phyloP scores from a whole-genome alignment of 2,797 vertebrate genomes.

The Pteropus rufus region DNA sequence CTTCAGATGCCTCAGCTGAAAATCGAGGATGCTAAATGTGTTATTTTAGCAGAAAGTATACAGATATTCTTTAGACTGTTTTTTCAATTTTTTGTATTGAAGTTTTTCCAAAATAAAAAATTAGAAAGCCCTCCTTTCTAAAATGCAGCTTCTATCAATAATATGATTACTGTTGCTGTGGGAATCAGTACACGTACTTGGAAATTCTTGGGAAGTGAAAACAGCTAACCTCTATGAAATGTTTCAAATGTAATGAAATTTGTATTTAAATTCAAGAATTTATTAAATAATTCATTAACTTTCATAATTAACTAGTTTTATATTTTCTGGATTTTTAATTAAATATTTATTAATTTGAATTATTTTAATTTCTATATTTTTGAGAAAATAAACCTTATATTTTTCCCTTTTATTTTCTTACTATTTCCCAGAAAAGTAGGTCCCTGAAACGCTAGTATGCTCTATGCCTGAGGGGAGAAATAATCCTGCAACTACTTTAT shows the following conservation, averaged over 20 bases:
- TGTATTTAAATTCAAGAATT: not conserved
- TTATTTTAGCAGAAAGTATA: not conserved
- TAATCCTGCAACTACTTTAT: not conserved
- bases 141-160: not conserved
- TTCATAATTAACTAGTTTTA: not conserved
- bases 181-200: not conserved
- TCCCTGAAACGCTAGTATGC: not conserved
- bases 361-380: not conserved
- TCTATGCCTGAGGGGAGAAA: not conserved
- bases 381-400: not conserved
- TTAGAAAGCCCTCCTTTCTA: not conserved
- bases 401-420: not conserved
- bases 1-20: not conserved
- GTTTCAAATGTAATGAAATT: not conserved
- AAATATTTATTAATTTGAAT: not conserved
- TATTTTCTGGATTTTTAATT: not conserved
- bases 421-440: not conserved
- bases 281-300: slow-evolving; percentile 12
- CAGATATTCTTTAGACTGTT: not conserved
- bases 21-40: not conserved
- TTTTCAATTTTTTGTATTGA: not conserved
- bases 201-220: not conserved
- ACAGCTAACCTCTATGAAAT: not conserved
- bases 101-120: not conserved
- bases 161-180: not conserved